Evolutionary conservation across 1,140 invertebrate genomes (phyloP).

Genomic region (Megalonaias nervosa): DNA sequence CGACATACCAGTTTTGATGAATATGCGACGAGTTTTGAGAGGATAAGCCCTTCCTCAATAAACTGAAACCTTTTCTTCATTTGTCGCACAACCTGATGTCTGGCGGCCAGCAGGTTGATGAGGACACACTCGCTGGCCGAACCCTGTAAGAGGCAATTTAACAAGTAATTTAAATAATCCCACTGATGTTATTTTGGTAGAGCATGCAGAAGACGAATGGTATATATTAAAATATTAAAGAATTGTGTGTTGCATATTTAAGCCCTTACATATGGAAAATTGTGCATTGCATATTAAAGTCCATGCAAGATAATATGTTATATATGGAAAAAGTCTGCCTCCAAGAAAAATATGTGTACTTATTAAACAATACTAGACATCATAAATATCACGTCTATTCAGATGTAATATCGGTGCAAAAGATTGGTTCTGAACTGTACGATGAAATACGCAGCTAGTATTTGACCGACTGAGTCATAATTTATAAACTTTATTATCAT

Average conservation of each 20-base stretch:
- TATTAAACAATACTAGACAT: not conserved
- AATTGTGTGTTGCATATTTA: not conserved
- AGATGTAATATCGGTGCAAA: too few species aligned
- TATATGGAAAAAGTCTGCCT: not conserved
- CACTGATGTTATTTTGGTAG: not conserved
- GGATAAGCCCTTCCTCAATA: slow-evolving; percentile 91
- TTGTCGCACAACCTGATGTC: slow-evolving; percentile 92
- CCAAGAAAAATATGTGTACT: not conserved
- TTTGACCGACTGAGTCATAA: too few species aligned
- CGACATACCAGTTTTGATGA: slow-evolving; percentile 77
- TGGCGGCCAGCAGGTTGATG: slow-evolving; percentile 94
- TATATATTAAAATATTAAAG: not conserved
- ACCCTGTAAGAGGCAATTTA: slow-evolving; percentile 77
- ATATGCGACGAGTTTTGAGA: slow-evolving; percentile 96
- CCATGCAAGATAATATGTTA: not conserved
- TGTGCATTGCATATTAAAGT: not conserved
- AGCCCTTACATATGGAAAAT: not conserved
- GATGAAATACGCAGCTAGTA: too few species aligned
- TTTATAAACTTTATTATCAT: too few species aligned
- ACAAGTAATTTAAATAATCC: not conserved
- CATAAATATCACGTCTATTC: too few species aligned
- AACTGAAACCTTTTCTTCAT: slow-evolving; percentile 92
- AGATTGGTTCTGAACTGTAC: too few species aligned
- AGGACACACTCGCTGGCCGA: slow-evolving; percentile 98
- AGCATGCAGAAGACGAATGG: not conserved